A percentile compares a stretch with the other conserved stretches of the same genome.
Conservation (phyloP, 2,797 vertebrate genomes). For the Lindbergichthys nudifrons region DNA sequence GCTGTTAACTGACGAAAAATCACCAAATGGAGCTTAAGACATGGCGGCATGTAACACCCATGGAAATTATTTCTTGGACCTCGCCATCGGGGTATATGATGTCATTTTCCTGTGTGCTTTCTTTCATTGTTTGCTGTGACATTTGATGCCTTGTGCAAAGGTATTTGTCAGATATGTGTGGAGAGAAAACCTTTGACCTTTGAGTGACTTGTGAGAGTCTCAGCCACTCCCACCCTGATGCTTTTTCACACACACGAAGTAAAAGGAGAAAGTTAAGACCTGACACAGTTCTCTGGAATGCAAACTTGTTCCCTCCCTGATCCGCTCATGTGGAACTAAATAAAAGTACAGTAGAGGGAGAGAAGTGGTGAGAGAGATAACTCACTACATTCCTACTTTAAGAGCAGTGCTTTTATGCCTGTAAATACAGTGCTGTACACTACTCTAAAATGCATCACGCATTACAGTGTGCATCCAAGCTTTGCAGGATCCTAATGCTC, state of each 20-base stretch:
- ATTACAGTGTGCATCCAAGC: slow-evolving; percentile 17
- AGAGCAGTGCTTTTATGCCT: slow-evolving; percentile 39
- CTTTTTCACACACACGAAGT: slow-evolving; percentile 29
- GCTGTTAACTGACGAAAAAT: slow-evolving; percentile 22
- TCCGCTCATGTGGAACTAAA: slow-evolving; percentile 73
- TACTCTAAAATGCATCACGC: slow-evolving; percentile 11
- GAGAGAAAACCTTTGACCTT: slow-evolving; percentile 56
- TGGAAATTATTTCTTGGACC: not conserved
- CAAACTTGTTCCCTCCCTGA: slow-evolving; percentile 67
- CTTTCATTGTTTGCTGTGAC: slow-evolving; percentile 24
- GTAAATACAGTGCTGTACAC: slow-evolving; percentile 34
- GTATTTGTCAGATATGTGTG: slow-evolving; percentile 39
- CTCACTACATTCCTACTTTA: slow-evolving; percentile 29
- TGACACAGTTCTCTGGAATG: slow-evolving; percentile 77
- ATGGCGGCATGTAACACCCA: not conserved
- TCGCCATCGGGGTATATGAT: not conserved
- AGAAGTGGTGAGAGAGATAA: slow-evolving; percentile 30
- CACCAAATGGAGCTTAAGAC: slow-evolving; percentile 18
- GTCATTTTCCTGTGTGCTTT: slow-evolving; percentile 4
- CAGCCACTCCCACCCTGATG: slow-evolving; percentile 43
- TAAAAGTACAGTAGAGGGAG: slow-evolving; percentile 56
- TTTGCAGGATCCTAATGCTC: slow-evolving; percentile 11
- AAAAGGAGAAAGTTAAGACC: slow-evolving; percentile 70
- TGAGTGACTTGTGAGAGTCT: slow-evolving; percentile 45
- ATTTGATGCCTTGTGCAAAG: slow-evolving; percentile 13